Evolutionary conservation across 2,888 invertebrate species (phyloP).

Genomic region (Dione vanillae): DNA sequence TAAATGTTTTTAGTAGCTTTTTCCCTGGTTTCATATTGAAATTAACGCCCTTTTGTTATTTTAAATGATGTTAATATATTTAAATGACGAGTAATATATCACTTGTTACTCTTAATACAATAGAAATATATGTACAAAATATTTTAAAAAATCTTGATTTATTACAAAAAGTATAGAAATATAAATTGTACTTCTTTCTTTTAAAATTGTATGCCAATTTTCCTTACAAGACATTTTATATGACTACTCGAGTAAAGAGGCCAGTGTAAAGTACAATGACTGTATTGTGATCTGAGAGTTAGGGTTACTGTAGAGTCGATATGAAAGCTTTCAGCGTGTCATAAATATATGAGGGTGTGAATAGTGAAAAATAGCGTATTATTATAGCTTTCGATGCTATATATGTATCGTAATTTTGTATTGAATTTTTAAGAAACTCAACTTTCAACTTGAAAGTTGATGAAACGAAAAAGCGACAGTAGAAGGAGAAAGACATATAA

Average conservation of each 20-base stretch:
- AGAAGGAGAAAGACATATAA: no score
- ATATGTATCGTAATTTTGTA: background rate
- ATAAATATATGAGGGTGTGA: constrained; percentile 38
- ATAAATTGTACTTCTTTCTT: background rate
- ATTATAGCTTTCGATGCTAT: background rate
- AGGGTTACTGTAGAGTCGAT: constrained; percentile 28
- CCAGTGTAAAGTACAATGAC: constrained; percentile 20
- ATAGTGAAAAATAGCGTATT: constrained; percentile 24
- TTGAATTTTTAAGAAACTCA: no score
- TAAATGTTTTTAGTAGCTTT: no score
- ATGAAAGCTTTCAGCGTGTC: constrained; percentile 27
- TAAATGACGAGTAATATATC: no score
- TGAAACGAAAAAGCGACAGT: no score
- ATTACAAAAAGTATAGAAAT: background rate
- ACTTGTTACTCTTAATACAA: no score
- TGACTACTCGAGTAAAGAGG: constrained; percentile 16
- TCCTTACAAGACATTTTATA: constrained; percentile 14
- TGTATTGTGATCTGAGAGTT: constrained; percentile 22
- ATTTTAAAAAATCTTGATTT: background rate
- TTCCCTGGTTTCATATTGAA: no score
- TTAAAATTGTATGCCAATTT: constrained; percentile 6
- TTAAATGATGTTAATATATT: no score
- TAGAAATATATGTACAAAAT: no score
- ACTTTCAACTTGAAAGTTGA: no score
- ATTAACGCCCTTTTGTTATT: no score